Base-by-base conservation (phyloP, 2,113 vertebrate species). In the Laticauda colubrina region DNA sequence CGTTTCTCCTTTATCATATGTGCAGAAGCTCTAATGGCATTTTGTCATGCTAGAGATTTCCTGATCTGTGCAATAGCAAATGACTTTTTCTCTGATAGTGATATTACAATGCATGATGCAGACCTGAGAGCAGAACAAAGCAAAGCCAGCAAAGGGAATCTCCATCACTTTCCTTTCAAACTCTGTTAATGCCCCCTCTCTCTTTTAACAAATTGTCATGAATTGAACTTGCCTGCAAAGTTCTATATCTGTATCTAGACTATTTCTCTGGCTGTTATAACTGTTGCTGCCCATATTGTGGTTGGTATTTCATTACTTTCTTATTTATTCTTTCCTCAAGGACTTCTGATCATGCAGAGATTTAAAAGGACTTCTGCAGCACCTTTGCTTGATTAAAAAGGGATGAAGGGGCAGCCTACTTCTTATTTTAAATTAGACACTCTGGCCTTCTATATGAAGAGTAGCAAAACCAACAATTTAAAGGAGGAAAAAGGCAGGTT, bases 141-240 rank as follows among this genome's bases (percentile, higher is more conserved):
- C 6, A 29, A 1, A 57, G 0, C 85, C 23, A 55, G 88, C 29
- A 3, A 86, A 5, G 57, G 48, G n/a, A 64, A 93, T 87, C 2
- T 93, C 89, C 90, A 93, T 20, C 94, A 92, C 88, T 95, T 1
- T 2, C 93, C 92, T 94, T 96, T 96, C 94, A 93, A 90, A 45
- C 57, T 59, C 57, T 59, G 57, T 9, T 59, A 59, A 59, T 59
- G 57, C 2, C 23, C 24, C n/a, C 39, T n/a, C 53, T n/a, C 75
- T 51, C 8, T 61, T 85, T 95, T 94, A 95, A 93, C 91, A 95
- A 94, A 85, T 92, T n/a, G 91, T 0, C 91, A 26, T 18, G 90
- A 95, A 92, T 95, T 93, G 93, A 96, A 96, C 91, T 85, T 95
- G 87, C 34, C 92, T 96, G 92, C 56, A 0, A 0, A 93, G 92